phyloP scores from a whole-genome alignment of 2,888 invertebrate species.

The Polia nebulosa region DNA sequence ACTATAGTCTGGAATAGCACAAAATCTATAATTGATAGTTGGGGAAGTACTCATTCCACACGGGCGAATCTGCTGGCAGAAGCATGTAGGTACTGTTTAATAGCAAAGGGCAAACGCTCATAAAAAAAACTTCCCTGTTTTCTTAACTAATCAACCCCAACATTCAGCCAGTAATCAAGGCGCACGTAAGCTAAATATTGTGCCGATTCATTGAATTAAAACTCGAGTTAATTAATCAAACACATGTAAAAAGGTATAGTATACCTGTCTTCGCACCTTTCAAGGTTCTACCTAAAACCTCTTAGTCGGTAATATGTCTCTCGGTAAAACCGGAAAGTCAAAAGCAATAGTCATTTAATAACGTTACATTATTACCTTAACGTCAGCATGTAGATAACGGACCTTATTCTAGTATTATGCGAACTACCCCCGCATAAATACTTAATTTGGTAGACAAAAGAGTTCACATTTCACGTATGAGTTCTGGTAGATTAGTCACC shows the following conservation, averaged over 20 bases:
- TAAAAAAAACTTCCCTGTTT: too few species aligned
- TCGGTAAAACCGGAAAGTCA: slow-evolving; percentile 4
- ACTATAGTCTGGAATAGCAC: not conserved
- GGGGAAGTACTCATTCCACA: too few species aligned
- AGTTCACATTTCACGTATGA: slow-evolving; percentile 46
- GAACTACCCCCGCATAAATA: slow-evolving; percentile 16
- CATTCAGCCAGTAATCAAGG: slow-evolving; percentile 23
- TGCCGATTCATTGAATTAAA: slow-evolving; percentile 45
- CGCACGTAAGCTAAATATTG: slow-evolving; percentile 27
- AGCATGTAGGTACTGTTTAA: not conserved
- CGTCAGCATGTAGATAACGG: slow-evolving; percentile 22
- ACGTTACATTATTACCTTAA: slow-evolving; percentile 24
- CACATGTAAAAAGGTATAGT: slow-evolving; percentile 17
- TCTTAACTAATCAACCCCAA: not conserved
- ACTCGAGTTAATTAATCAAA: slow-evolving; percentile 50
- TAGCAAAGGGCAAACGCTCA: not conserved
- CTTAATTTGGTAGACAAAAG: slow-evolving; percentile 45
- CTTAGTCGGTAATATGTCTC: slow-evolving; percentile 11
- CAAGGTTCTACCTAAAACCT: not conserved
- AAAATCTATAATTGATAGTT: too few species aligned
- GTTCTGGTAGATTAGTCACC: slow-evolving; percentile 56
- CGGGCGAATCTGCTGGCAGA: not conserved
- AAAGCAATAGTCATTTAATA: slow-evolving; percentile 36
- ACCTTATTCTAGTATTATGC: slow-evolving; percentile 11
- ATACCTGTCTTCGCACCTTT: not conserved